phyloP scores from a whole-genome alignment of 2,797 vertebrate species.

The Poeciliopsis turneri region DNA sequence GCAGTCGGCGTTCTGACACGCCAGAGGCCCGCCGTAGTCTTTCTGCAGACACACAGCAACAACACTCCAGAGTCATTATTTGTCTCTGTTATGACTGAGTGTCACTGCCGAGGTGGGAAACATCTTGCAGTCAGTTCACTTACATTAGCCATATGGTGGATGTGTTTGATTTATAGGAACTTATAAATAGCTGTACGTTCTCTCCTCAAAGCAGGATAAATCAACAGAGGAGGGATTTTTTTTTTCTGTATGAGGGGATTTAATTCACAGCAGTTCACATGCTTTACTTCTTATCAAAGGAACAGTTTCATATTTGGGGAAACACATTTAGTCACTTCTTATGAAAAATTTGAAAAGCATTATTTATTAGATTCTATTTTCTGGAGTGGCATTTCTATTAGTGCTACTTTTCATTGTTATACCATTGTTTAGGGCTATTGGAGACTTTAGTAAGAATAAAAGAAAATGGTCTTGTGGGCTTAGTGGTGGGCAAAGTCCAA shows the following conservation, averaged over 20 bases:
- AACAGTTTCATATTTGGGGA: constrained; percentile 11
- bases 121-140: constrained; percentile 66
- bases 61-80: constrained; percentile 67
- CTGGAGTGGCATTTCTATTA: not conserved
- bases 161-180: constrained; percentile 55
- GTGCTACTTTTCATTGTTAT: not conserved
- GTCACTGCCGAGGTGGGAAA: constrained; percentile 71
- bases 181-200: constrained; percentile 54
- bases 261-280: constrained; percentile 7
- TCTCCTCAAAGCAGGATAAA: constrained; percentile 42
- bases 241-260: constrained; percentile 5
- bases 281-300: constrained; percentile 5
- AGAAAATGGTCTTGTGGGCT: constrained; percentile 5
- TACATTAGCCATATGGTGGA: constrained; percentile 61
- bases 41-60: constrained; percentile 82
- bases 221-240: constrained; percentile 30
- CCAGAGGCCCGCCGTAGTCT: constrained; percentile 94
- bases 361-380: not conserved
- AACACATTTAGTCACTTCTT: not conserved
- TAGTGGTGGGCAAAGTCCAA: not conserved
- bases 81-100: constrained; percentile 76
- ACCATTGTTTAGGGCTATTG: not conserved
- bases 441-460: not conserved
- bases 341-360: not conserved
- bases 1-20: constrained; percentile 92